Percentiles rank a stretch among this genome's conserved stretches.
Evolutionary conservation across 2,113 vertebrate species (phyloP).

Genomic region (Brienomyrus longianalis): DNA sequence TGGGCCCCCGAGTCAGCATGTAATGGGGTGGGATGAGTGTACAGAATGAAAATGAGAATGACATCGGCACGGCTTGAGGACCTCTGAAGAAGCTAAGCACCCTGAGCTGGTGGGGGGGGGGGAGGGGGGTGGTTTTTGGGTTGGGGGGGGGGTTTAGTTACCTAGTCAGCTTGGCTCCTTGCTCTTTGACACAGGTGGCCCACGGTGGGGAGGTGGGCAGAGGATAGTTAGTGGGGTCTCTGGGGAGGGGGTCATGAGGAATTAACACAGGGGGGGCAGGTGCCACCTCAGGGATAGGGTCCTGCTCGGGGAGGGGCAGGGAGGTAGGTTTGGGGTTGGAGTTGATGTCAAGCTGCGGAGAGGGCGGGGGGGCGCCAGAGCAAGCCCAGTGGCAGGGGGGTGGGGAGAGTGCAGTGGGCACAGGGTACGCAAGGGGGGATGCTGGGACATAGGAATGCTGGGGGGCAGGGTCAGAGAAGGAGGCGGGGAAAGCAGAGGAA

Average conservation of each 20-base stretch:
- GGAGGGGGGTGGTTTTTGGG: constrained; percentile 24
- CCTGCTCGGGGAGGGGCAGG: constrained; percentile 70
- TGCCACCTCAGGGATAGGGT: constrained; percentile 55
- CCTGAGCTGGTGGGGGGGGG: constrained; percentile 1
- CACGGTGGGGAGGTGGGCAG: constrained; percentile 68
- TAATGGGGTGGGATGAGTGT: constrained; percentile 34
- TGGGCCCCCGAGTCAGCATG: no score
- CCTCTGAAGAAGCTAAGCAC: neutral
- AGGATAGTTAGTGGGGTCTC: constrained; percentile 68
- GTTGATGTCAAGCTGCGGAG: constrained; percentile 70
- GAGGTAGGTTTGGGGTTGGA: constrained; percentile 71
- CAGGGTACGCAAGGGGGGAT: constrained; percentile 63
- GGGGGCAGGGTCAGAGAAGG: constrained; percentile 40
- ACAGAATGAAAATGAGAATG: constrained; percentile 33
- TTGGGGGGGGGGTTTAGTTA: constrained; percentile 56
- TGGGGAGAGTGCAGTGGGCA: constrained; percentile 58
- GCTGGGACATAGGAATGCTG: constrained; percentile 61
- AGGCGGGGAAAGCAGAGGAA: constrained; percentile 48
- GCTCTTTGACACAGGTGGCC: constrained; percentile 75
- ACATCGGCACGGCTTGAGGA: constrained; percentile 24
- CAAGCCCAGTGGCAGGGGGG: constrained; percentile 61
- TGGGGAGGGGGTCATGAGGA: constrained; percentile 65
- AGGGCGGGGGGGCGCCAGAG: constrained; percentile 63
- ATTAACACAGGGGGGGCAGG: constrained; percentile 45
- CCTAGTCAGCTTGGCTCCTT: constrained; percentile 81